Conservation (phyloP, 2,113 vertebrate species). For the Vireo altiloquus region DNA sequence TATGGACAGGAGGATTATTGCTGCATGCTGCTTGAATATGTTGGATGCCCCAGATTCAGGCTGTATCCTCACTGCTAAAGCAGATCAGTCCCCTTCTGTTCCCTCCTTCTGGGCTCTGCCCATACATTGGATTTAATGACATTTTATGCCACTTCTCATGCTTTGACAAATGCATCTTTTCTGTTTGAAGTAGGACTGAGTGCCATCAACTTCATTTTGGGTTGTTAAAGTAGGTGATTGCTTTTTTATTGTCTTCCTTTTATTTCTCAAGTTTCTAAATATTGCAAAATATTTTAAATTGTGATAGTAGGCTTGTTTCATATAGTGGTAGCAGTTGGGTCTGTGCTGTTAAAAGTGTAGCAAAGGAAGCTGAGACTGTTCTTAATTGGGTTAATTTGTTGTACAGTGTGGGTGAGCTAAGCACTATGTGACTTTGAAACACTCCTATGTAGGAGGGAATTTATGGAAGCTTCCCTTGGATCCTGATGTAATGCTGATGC, state of each 20-base stretch:
- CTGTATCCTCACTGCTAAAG: not conserved
- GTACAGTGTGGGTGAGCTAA: not conserved
- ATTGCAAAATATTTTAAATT: not conserved
- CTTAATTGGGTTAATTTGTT: not conserved
- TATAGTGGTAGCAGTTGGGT: not conserved
- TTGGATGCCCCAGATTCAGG: not conserved
- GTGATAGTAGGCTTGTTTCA: not conserved
- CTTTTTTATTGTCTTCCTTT: not conserved
- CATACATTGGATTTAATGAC: not conserved
- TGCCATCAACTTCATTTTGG: not conserved
- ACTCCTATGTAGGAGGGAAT: not conserved
- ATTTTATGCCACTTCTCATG: not conserved
- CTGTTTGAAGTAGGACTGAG: not conserved
- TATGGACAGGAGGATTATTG: not conserved
- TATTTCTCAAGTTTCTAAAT: not conserved
- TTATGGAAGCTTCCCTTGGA: not conserved
- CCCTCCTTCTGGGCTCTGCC: not conserved
- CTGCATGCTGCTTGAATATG: not conserved
- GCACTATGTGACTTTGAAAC: not conserved
- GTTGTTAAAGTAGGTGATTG: not conserved
- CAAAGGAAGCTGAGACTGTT: not conserved
- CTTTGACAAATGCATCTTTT: not conserved
- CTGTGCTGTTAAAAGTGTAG: not conserved
- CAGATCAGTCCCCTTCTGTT: not conserved
- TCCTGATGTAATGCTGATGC: not conserved